Evolutionary conservation across 2,888 invertebrate species (phyloP), one percentile per base, ranked within the genome.

Genomic region (Cotesia congregata): DNA sequence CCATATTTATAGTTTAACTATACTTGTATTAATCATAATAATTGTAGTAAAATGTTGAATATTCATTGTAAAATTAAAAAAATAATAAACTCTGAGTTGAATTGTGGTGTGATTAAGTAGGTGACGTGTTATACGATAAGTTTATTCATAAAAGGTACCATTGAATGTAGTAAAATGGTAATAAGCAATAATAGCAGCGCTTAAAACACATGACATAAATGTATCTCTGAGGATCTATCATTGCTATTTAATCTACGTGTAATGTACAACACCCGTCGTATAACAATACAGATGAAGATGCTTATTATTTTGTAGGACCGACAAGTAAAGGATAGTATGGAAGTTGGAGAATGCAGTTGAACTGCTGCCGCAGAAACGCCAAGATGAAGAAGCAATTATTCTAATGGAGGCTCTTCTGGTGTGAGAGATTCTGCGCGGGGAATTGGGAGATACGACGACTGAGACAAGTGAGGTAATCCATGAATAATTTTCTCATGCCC

Each of bases 331-430:
- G 50, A 50, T 50, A 50, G 30, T 30, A 30, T 30, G 30, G 50
- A 1, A 50, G 61, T 39, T 39, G 38, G n/a, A 65, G 73, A 77
- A 77, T 70, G 77, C 73, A 78, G 67, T 39, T 9, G 20, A 77
- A 72, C 81, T 80, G 83, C 84, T 82, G 84, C 81, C 80, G 83
- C 84, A 82, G 84, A 85, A 87, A 86, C 85, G 85, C 84, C 86
- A 88, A 88, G 87, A 88, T 88, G 88, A 88, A 87, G 87, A 87
- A 88, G 88, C 88, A 88, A 88, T 88, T 88, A 88, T 88, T 88
- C 87, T 88, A 88, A 88, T 88, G 88, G 88, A 87, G 85, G 87
- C 64, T 70, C 70, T 75, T 62, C 62, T 69, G 59, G 70, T 59
- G 59, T 30, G 68, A 20, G 41, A 62, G 30, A 67, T 15, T 50